Evolutionary conservation across 35 echinoderm and acorn worm species (phyloP).

Genomic region (Eucidaris tribuloides): DNA sequence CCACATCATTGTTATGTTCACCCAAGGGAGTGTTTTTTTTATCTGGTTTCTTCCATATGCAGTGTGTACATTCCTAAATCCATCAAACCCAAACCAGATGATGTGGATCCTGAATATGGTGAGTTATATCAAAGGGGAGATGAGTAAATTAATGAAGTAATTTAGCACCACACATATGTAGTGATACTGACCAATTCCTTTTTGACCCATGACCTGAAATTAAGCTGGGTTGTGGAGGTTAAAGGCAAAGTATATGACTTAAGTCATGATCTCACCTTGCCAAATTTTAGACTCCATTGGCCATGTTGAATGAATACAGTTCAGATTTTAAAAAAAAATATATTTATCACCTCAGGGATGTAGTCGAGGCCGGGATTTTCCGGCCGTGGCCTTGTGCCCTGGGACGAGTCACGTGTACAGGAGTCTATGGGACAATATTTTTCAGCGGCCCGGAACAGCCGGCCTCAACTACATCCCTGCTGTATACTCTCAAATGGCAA

Average conservation of each 20-base stretch:
- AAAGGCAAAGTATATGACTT: neutral
- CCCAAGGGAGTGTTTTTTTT: neutral
- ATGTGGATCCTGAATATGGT: slow-evolving; percentile 69
- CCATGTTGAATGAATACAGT: neutral
- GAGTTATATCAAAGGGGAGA: neutral
- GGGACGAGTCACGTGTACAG: no score
- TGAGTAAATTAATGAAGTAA: neutral
- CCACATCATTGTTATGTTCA: neutral
- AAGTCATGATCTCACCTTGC: neutral
- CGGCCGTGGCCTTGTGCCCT: no score
- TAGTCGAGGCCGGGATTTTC: no score
- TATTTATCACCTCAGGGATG: no score
- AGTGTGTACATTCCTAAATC: slow-evolving; percentile 20
- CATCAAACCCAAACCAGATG: slow-evolving; percentile 54
- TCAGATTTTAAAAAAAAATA: no score
- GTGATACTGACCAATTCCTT: neutral
- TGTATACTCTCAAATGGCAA: no score
- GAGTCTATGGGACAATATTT: no score
- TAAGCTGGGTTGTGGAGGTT: no score
- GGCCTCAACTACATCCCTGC: no score
- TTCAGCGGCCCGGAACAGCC: no score
- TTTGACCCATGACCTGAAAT: neutral
- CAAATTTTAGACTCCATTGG: neutral
- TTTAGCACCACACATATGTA: neutral
- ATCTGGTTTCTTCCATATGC: neutral